A percentile compares a stretch with the other conserved stretches of the same genome.
phyloP scores from a whole-genome alignment of 2,113 vertebrate species.

The Ardeotis arabs region DNA sequence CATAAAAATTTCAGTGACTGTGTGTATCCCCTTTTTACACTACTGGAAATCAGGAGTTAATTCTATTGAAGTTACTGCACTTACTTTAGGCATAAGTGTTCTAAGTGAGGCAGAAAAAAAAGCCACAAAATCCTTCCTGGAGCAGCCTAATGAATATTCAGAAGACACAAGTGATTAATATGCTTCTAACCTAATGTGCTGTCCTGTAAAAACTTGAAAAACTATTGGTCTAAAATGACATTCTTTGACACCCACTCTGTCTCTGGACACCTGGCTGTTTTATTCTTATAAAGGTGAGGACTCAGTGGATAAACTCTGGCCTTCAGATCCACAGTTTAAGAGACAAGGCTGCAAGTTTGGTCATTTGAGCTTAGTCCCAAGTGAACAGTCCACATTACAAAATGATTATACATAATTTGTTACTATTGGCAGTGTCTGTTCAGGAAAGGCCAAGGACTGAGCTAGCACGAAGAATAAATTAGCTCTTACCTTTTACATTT shows the following conservation, averaged over 20 bases:
- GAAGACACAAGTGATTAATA: slow-evolving; percentile 49
- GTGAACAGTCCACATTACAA: slow-evolving; percentile 38
- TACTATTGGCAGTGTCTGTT: slow-evolving; percentile 52
- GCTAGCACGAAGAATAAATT: slow-evolving; percentile 57
- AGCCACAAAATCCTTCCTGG: background rate
- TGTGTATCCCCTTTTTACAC: background rate
- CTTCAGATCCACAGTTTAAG: slow-evolving; percentile 36
- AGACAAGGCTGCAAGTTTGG: slow-evolving; percentile 34
- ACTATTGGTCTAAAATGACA: slow-evolving; percentile 49
- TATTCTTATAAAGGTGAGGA: slow-evolving; percentile 49
- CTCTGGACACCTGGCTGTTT: slow-evolving; percentile 46
- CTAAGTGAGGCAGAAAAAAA: background rate
- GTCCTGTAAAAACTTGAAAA: slow-evolving; percentile 61
- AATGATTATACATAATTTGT: slow-evolving; percentile 60
- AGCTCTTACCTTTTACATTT: slow-evolving; percentile 66
- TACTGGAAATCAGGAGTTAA: background rate
- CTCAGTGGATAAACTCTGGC: slow-evolving; percentile 35
- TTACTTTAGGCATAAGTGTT: background rate
- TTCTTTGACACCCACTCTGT: slow-evolving; percentile 24
- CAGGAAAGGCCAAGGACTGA: slow-evolving; percentile 71
- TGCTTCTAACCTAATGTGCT: slow-evolving; percentile 52
- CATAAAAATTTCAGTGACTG: background rate
- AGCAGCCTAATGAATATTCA: slow-evolving; percentile 48
- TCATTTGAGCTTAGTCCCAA: slow-evolving; percentile 47
- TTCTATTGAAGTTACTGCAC: background rate